These are phyloP conservation scores for Barnardius zonarius DNA, from an alignment of 2,113 vertebrate genomes.

Conservation along the genomic window DNA sequence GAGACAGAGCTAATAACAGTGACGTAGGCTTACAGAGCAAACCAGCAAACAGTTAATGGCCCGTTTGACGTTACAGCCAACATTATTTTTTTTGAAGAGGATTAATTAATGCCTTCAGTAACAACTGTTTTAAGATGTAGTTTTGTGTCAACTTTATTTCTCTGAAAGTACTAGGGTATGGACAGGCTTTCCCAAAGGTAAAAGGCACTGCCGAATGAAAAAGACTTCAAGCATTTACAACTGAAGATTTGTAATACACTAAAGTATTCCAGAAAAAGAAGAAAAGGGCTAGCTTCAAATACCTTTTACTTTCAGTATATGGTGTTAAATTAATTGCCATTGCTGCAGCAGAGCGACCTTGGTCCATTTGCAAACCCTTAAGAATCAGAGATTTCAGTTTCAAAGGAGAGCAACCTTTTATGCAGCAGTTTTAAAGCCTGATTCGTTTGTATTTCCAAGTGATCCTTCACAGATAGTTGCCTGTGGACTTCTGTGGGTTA, in stretches of 20 bases:
- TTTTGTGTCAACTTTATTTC: background rate
- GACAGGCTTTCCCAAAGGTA: background rate
- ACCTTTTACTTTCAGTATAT: background rate
- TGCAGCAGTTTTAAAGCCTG: background rate
- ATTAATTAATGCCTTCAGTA: background rate
- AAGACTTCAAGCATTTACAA: background rate
- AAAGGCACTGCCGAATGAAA: background rate
- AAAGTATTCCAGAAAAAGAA: background rate
- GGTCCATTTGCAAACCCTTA: background rate
- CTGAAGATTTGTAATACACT: background rate
- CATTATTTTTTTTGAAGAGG: background rate
- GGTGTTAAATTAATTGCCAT: background rate
- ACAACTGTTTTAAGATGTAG: background rate
- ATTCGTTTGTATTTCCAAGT: background rate
- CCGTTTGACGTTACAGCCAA: background rate
- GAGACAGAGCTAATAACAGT: background rate
- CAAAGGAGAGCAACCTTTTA: background rate
- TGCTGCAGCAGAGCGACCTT: background rate
- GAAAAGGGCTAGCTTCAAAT: background rate
- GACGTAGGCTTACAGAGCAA: background rate
- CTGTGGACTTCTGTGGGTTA: background rate
- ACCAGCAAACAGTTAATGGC: background rate
- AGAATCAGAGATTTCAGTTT: background rate
- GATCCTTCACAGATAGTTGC: background rate
- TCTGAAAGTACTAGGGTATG: background rate